Conservation (phyloP, 2,888 invertebrate genomes). For the Eupelmus urozonus region DNA sequence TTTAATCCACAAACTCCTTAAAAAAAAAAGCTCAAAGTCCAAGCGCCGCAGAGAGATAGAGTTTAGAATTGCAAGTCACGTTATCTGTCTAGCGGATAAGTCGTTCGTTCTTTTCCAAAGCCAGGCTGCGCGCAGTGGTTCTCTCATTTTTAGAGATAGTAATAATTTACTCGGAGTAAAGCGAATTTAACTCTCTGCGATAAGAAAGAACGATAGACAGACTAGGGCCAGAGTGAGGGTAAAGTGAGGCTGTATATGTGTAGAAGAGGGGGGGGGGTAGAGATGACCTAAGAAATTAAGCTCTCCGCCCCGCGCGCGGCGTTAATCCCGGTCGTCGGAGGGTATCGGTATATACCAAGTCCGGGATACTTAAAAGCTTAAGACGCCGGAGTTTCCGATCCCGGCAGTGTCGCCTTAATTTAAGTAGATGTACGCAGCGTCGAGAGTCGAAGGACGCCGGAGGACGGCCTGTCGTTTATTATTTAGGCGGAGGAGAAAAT, state of each 20-base stretch:
- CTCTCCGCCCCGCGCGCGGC: constrained; percentile 1
- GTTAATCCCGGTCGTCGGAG: constrained; percentile 44
- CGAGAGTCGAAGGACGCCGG: background rate
- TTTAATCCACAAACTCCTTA: no score
- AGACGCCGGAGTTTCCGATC: constrained; percentile 51
- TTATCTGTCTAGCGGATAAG: no score
- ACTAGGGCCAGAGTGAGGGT: background rate
- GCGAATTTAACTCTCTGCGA: background rate
- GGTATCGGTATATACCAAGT: constrained; percentile 52
- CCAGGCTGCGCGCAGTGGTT: no score
- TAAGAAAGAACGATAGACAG: background rate
- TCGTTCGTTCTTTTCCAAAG: no score
- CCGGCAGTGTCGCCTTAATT: constrained; percentile 40
- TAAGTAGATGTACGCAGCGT: constrained; percentile 52
- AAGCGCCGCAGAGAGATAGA: no score
- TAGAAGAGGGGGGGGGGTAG: background rate
- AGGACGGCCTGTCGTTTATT: no score
- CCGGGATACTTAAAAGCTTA: constrained; percentile 58
- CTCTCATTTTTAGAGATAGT: no score
- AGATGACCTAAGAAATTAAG: constrained; percentile 56
- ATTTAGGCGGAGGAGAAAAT: no score
- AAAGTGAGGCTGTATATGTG: no score
- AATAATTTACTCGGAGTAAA: background rate
- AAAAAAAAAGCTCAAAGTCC: no score
- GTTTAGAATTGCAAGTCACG: no score